phyloP scores from a whole-genome alignment of 2,888 invertebrate genomes.

The Pollenia angustigena region DNA sequence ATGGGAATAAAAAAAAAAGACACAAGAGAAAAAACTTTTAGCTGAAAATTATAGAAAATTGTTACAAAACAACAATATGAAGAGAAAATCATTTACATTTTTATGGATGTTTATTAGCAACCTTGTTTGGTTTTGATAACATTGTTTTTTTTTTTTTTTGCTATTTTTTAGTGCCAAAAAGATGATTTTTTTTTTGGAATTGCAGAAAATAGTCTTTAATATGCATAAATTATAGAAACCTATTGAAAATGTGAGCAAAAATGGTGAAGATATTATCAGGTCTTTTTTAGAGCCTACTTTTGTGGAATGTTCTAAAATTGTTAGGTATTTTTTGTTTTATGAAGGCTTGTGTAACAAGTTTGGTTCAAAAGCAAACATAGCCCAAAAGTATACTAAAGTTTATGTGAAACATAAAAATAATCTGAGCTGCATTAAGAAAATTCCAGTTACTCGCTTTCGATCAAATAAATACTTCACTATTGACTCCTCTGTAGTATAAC shows the following conservation, averaged over 20 bases:
- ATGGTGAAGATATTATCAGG: not conserved
- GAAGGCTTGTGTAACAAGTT: too few species aligned
- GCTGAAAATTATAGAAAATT: conserved; percentile 49
- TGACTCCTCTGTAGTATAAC: too few species aligned
- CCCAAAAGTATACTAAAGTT: too few species aligned
- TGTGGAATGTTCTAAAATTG: too few species aligned
- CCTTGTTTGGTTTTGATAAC: conserved; percentile 56
- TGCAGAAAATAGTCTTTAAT: conserved; percentile 11
- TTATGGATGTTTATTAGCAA: conserved; percentile 66
- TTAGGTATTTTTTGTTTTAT: too few species aligned
- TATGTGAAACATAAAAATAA: too few species aligned
- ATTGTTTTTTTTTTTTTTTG: not conserved
- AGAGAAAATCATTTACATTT: conserved; percentile 67
- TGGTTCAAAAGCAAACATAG: too few species aligned
- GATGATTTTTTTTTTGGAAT: conserved; percentile 15
- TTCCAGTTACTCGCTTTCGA: too few species aligned
- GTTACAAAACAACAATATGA: conserved; percentile 53
- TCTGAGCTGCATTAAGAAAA: too few species aligned
- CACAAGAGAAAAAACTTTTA: not conserved
- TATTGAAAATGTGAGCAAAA: conserved; percentile 31
- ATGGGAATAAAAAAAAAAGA: not conserved
- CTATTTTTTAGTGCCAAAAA: conserved; percentile 47
- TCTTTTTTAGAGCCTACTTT: too few species aligned
- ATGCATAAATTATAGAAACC: conserved; percentile 48
- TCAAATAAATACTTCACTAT: too few species aligned